Conservation (phyloP, 1,140 invertebrate genomes). For the Drosophila leontia region DNA sequence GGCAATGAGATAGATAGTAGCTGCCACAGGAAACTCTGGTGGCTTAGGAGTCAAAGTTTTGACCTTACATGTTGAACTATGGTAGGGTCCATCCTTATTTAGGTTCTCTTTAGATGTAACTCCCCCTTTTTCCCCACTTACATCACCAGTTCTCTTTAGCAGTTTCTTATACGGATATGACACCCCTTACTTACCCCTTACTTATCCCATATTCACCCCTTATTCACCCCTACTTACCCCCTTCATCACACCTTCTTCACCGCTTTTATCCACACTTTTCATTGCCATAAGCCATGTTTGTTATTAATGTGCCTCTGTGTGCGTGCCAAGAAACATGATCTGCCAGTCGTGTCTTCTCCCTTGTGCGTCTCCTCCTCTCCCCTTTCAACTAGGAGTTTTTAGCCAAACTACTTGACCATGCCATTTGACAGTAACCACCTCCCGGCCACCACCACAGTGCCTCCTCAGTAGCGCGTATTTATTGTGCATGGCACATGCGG, state of each 20-base stretch:
- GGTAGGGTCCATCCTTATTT: background rate
- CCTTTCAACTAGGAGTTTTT: slow-evolving; percentile 50
- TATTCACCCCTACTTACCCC: background rate
- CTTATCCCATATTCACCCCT: background rate
- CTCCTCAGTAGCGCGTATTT: slow-evolving; percentile 61
- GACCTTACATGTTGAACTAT: slow-evolving; percentile 2
- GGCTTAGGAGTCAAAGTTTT: slow-evolving; percentile 47
- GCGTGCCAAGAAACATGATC: slow-evolving; percentile 61
- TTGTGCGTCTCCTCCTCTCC: too few relatives aligned
- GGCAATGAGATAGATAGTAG: slow-evolving; percentile 37
- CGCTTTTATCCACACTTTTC: slow-evolving; percentile 35
- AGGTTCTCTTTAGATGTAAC: too few relatives aligned
- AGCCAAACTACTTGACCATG: slow-evolving; percentile 72
- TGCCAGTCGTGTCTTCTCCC: background rate
- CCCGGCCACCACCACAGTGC: slow-evolving; percentile 9
- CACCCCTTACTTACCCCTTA: background rate
- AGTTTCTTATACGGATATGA: background rate
- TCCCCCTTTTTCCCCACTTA: background rate
- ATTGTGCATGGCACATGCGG: slow-evolving; percentile 73
- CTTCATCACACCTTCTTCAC: background rate
- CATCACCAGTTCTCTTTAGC: background rate
- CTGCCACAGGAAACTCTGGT: slow-evolving; percentile 27
- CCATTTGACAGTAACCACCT: slow-evolving; percentile 60
- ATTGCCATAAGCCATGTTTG: slow-evolving; percentile 65
- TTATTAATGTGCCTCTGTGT: slow-evolving; percentile 66